These are phyloP conservation scores for Glossophaga mutica DNA, from an alignment of 2,797 vertebrate genomes.

Conservation along the genomic window DNA sequence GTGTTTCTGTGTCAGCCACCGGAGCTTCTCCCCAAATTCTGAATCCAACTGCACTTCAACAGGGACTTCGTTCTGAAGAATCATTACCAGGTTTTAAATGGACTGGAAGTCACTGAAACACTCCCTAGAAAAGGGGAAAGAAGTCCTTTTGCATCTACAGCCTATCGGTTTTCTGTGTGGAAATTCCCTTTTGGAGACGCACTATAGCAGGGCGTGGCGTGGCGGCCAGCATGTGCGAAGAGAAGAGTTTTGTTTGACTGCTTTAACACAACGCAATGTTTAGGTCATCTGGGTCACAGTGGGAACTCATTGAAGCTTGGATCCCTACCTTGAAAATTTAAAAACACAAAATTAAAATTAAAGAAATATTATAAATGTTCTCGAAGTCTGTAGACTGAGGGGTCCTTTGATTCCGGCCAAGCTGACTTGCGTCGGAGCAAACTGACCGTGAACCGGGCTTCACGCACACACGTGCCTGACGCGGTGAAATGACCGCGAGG, in stretches of 20 bases:
- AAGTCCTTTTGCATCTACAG: no score
- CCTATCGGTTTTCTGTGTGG: no score
- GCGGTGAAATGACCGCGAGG: background rate
- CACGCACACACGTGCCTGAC: background rate
- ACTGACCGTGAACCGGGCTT: background rate
- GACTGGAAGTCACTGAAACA: no score
- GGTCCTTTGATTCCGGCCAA: background rate
- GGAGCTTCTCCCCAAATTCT: no score
- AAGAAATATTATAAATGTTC: background rate
- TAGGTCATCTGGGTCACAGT: conserved; percentile 34
- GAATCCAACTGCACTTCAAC: no score
- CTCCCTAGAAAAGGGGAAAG: no score
- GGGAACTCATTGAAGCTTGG: background rate
- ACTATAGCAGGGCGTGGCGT: no score
- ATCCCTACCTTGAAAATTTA: background rate
- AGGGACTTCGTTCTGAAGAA: no score
- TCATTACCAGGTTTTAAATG: no score
- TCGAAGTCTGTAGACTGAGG: background rate
- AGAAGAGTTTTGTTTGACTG: background rate
- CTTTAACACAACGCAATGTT: background rate
- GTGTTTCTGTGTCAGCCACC: no score
- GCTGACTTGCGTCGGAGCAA: background rate
- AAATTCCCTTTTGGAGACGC: no score
- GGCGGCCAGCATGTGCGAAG: no score
- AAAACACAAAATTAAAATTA: background rate